These are phyloP conservation scores for Spialia ferax DNA, from an alignment of 2,888 invertebrate species.

Conservation along the genomic window DNA sequence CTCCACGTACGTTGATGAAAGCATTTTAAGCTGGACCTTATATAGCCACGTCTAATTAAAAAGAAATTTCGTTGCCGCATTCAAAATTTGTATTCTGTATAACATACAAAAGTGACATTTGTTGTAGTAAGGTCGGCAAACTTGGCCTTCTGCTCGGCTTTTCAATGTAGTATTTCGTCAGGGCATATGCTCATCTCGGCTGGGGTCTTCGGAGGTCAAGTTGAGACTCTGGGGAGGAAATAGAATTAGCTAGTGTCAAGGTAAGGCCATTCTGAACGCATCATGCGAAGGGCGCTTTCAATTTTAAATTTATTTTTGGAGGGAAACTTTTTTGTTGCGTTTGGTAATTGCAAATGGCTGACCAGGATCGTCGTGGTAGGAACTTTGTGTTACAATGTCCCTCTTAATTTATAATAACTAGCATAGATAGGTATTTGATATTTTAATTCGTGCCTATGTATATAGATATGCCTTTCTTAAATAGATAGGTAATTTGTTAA, in stretches of 20 bases:
- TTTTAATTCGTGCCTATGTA: no score
- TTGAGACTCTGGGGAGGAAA: conserved; percentile 36
- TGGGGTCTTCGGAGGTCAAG: conserved; percentile 37
- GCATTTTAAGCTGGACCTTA: not conserved
- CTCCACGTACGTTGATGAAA: not conserved
- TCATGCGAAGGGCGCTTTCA: conserved; percentile 18
- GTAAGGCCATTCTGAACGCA: conserved; percentile 33
- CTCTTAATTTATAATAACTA: no score
- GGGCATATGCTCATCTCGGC: conserved; percentile 16
- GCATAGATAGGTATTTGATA: no score
- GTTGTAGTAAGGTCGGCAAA: conserved; percentile 36
- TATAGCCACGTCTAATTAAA: conserved; percentile 1
- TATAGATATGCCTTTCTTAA: no score
- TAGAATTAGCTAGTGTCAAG: conserved; percentile 38
- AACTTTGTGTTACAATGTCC: no score
- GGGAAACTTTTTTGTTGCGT: not conserved
- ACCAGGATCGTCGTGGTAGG: not conserved
- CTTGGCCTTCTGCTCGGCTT: conserved; percentile 33
- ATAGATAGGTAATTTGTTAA: no score
- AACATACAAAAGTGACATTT: conserved; percentile 12
- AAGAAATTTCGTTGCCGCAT: not conserved
- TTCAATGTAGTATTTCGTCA: conserved; percentile 38
- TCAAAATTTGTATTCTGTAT: not conserved
- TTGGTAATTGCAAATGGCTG: conserved; percentile 31
- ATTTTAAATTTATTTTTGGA: conserved; percentile 14